Evolutionary conservation across 2,113 vertebrate genomes (phyloP).

Genomic region (Eptesicus fuscus): DNA sequence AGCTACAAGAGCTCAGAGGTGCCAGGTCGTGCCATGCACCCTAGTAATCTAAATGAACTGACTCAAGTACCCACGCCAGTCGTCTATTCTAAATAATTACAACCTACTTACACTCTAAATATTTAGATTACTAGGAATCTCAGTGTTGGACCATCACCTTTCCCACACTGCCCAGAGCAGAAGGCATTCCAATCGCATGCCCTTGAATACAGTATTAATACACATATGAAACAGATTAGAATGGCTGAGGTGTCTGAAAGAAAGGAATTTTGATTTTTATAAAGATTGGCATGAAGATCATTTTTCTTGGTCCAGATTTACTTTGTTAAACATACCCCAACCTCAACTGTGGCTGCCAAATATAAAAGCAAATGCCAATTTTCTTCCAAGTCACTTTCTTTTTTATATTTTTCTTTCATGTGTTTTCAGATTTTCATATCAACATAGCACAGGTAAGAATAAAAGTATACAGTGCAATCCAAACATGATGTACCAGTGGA

Average conservation of each 20-base stretch:
- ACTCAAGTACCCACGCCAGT: background rate
- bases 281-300: slow-evolving; percentile 58
- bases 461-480: slow-evolving; percentile 58
- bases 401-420: background rate
- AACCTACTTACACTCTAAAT: slow-evolving; percentile 52
- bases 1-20: background rate
- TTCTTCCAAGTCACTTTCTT: slow-evolving; percentile 54
- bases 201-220: slow-evolving; percentile 43
- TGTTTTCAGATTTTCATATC: slow-evolving; percentile 50
- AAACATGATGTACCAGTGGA: slow-evolving; percentile 44
- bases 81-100: slow-evolving; percentile 44
- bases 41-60: background rate
- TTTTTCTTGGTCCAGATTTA: slow-evolving; percentile 69
- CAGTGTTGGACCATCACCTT: slow-evolving; percentile 51
- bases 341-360: slow-evolving; percentile 67
- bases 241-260: slow-evolving; percentile 69
- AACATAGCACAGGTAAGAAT: slow-evolving; percentile 61
- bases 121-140: slow-evolving; percentile 56
- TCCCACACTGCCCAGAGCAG: slow-evolving; percentile 21
- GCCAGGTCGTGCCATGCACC: background rate
- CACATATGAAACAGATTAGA: slow-evolving; percentile 63
- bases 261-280: slow-evolving; percentile 76
- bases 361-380: slow-evolving; percentile 76
- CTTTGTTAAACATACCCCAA: slow-evolving; percentile 62
- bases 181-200: background rate